Evolutionary conservation across 2,797 vertebrate species (phyloP).

Genomic region (Podargus strigoides): DNA sequence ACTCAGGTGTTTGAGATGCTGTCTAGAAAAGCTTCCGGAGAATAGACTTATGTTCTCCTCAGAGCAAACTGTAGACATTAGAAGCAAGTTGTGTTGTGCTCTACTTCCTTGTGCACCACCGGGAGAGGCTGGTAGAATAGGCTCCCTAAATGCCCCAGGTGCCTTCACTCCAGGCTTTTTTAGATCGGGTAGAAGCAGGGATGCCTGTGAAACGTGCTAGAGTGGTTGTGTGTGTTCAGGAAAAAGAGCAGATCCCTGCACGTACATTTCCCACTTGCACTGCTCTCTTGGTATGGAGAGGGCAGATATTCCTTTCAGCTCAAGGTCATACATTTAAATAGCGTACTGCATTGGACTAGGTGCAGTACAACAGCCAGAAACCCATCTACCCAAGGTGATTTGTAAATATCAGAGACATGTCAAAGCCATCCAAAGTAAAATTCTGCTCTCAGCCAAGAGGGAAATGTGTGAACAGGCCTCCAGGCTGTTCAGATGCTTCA

Average conservation of each 20-base stretch:
- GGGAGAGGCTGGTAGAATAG: neutral
- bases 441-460: neutral
- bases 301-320: neutral
- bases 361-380: neutral
- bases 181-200: neutral
- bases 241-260: neutral
- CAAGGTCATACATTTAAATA: neutral
- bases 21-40: neutral
- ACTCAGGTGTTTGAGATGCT: neutral
- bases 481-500: neutral
- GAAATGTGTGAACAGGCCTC: neutral
- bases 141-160: neutral
- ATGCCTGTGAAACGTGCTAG: neutral
- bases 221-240: neutral
- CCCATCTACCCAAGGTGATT: neutral
- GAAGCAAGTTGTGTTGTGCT: neutral
- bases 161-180: neutral
- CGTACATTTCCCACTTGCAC: accelerated
- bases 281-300: neutral
- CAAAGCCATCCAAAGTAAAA: neutral
- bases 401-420: neutral
- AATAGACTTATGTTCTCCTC: neutral
- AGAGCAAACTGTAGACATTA: accelerated
- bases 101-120: neutral
- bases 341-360: neutral